Conservation (phyloP, 2,113 vertebrate genomes). For the Dicrurus megarhynchus region DNA sequence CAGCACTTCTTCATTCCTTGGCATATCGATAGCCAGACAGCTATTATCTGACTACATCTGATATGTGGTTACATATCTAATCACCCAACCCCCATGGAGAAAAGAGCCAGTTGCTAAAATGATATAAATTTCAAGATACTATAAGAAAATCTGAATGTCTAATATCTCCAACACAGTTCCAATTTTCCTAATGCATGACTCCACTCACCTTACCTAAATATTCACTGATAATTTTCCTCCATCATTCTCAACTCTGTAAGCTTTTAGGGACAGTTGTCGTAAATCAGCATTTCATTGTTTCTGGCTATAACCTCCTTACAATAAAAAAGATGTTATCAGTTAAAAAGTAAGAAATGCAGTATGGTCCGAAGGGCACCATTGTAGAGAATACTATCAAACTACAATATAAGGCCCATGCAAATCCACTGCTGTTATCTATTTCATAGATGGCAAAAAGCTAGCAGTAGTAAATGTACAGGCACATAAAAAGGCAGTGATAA, state of each 20-base stretch:
- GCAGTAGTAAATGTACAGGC: not conserved
- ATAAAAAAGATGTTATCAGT: slow-evolving; percentile 39
- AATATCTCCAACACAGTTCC: slow-evolving; percentile 10
- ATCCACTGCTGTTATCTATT: slow-evolving; percentile 57
- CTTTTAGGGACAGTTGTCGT: slow-evolving; percentile 53
- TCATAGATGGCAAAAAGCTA: slow-evolving; percentile 29
- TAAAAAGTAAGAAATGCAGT: slow-evolving; percentile 55
- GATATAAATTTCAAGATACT: slow-evolving; percentile 5
- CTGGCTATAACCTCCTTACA: slow-evolving; percentile 54
- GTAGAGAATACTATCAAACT: slow-evolving; percentile 37
- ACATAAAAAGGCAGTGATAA: slow-evolving; percentile 10
- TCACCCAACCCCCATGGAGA: not conserved
- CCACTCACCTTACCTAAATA: slow-evolving; percentile 33
- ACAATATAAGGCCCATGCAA: slow-evolving; percentile 47
- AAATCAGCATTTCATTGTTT: slow-evolving; percentile 68
- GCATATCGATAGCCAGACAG: not conserved
- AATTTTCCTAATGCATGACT: slow-evolving; percentile 55
- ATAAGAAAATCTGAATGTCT: slow-evolving; percentile 31
- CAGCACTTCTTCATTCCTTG: not conserved
- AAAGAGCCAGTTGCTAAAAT: slow-evolving; percentile 22
- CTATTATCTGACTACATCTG: not conserved
- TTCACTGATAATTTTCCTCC: slow-evolving; percentile 15
- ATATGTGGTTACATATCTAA: not conserved
- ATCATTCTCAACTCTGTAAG: slow-evolving; percentile 48
- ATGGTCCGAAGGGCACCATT: not conserved